Conservation (phyloP, 2,888 invertebrate species). For the Scelioninae gen. 1 region DNA sequence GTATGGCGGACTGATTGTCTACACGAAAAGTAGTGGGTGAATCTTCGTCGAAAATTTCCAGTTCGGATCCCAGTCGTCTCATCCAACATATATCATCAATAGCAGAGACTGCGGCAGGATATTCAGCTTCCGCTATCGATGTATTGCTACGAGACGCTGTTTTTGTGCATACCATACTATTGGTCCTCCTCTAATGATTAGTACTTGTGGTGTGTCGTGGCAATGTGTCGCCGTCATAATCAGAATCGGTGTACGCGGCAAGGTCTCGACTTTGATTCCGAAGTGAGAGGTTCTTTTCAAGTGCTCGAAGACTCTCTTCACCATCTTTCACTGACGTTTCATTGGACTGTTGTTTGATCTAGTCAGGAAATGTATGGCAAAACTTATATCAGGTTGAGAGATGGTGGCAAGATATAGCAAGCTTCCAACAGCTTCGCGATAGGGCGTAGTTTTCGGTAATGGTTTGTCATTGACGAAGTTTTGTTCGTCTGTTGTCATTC, state of each 20-base stretch:
- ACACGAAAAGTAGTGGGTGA: too few species aligned
- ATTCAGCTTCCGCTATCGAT: too few species aligned
- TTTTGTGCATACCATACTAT: too few species aligned
- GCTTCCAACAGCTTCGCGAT: constrained; percentile 2
- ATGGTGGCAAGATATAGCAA: not conserved
- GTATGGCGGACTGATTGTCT: too few species aligned
- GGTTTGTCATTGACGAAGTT: not conserved
- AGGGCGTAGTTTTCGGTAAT: not conserved
- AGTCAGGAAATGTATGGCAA: not conserved
- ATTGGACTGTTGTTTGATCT: not conserved
- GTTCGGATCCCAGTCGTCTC: too few species aligned
- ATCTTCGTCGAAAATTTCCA: too few species aligned
- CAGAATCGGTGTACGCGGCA: constrained; percentile 71
- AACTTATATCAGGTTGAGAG: not conserved
- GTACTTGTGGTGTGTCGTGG: constrained; percentile 26
- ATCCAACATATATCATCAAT: too few species aligned
- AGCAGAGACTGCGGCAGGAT: too few species aligned
- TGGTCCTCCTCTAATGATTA: too few species aligned
- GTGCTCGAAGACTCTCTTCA: not conserved
- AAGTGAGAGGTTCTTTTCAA: not conserved
- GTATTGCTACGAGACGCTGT: too few species aligned
- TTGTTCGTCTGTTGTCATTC: not conserved
- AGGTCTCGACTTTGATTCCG: constrained; percentile 70
- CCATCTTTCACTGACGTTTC: not conserved
- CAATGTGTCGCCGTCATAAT: constrained; percentile 55